Conservation (phyloP, 1,140 invertebrate species). For the Battus philenor region DNA sequence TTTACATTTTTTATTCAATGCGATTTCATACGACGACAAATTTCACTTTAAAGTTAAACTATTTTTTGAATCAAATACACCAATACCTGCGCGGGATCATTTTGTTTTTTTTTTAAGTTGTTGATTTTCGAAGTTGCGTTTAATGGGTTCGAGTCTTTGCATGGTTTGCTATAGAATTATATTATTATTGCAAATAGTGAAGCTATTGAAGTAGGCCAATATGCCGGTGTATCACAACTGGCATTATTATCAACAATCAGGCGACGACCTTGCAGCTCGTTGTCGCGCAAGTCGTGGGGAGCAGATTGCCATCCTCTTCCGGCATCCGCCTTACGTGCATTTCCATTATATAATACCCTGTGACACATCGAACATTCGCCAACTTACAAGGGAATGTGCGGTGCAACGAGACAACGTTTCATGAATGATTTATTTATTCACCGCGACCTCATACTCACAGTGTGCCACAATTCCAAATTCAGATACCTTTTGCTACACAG, state of each 20-base stretch:
- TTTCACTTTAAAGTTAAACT: too few species aligned
- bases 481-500: too few species aligned
- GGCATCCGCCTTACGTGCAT: slow-evolving; percentile 67
- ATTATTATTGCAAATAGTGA: too few species aligned
- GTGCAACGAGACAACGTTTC: not conserved
- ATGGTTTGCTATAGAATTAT: too few species aligned
- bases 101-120: too few species aligned
- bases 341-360: slow-evolving; percentile 54
- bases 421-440: slow-evolving; percentile 10
- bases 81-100: too few species aligned
- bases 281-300: slow-evolving; percentile 66
- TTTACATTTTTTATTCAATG: too few species aligned
- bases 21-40: too few species aligned
- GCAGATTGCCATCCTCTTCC: slow-evolving; percentile 67
- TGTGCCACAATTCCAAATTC: slow-evolving; percentile 6
- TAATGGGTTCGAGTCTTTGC: too few species aligned
- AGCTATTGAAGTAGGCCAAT: slow-evolving; percentile 44
- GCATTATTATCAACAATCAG: slow-evolving; percentile 70
- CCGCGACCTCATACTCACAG: not conserved
- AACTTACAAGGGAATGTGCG: not conserved
- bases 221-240: slow-evolving; percentile 58
- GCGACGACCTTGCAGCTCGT: slow-evolving; percentile 68
- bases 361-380: slow-evolving; percentile 6
- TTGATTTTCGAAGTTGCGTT: too few species aligned
- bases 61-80: too few species aligned